Evolutionary conservation across 1,140 invertebrate species (phyloP).

Genomic region (Papilio helenus): DNA sequence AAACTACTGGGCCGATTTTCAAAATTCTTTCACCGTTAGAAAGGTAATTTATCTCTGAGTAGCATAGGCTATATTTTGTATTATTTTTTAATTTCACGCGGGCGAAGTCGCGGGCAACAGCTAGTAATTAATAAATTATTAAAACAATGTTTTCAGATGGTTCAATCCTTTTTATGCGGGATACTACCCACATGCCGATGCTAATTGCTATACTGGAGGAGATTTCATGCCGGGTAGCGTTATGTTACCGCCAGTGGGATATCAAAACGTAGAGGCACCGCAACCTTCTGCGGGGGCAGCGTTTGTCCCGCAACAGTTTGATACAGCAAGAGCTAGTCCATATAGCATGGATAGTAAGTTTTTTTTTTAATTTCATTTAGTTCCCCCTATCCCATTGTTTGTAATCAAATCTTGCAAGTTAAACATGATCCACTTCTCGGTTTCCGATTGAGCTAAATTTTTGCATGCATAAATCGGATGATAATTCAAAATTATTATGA

Average conservation of each 20-base stretch:
- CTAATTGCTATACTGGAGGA: not conserved
- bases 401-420: no score
- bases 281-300: constrained; percentile 41
- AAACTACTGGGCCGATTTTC: no score
- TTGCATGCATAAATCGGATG: no score
- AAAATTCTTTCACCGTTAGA: no score
- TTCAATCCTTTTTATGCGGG: not conserved
- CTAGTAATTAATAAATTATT: no score
- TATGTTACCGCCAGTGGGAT: not conserved
- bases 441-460: no score
- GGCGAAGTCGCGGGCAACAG: constrained; percentile 5
- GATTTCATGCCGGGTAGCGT: not conserved
- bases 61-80: no score
- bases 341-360: constrained; percentile 58
- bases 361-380: not conserved
- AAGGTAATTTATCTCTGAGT: no score
- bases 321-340: constrained; percentile 50
- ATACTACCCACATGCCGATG: not conserved
- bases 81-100: no score
- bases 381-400: no score
- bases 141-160: not conserved
- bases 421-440: no score
- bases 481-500: no score
- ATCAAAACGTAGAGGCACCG: constrained; percentile 44
- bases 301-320: constrained; percentile 52